Evolutionary conservation across 2,888 invertebrate genomes (phyloP), one percentile per base, ranked within the genome.

Genomic region (Ptycholaimellus sp.): DNA sequence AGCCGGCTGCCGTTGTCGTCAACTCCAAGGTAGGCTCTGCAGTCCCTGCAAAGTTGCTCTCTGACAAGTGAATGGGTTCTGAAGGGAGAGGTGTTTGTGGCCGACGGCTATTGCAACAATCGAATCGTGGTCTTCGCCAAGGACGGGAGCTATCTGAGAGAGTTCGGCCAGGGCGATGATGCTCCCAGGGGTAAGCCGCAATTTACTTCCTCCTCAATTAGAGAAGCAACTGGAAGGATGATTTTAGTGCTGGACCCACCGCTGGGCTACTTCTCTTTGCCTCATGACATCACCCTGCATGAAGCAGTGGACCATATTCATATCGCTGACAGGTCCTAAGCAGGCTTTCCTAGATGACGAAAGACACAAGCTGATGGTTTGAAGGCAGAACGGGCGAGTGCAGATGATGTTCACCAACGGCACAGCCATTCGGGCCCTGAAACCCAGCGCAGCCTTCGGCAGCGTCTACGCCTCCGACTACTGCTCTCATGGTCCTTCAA

Each of bases 1-100:
- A 78, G 59, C 79, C 79, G 7, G 73, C 74, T 2, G 72, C 73
- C 0, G 74, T 77, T 1, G 75, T 75, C 5, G 72, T 75, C 3
- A 59, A 71, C 30, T 53, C 62, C 5, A 68, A 39, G 14, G 40
- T 34, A 6, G n/a, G n/a, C n/a, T n/a, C n/a, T n/a, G n/a, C n/a
- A n/a, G n/a, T n/a, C n/a, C n/a, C n/a, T n/a, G n/a, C n/a, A n/a
- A n/a, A n/a, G n/a, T n/a, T n/a, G n/a, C n/a, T n/a, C n/a, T n/a
- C n/a, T n/a, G n/a, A n/a, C n/a, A n/a, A n/a, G n/a, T n/a, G n/a
- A n/a, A n/a, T n/a, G n/a, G n/a, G n/a, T n/a, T n/a, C n/a, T 30
- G 21, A 28, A 20, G 7, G 28, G 34, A 46, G 38, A 7, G 2
- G 35, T 30, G 17, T 35, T 20, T 29, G 36, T 33, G 7, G 71